Percentiles rank a stretch among this genome's conserved stretches.
Evolutionary conservation across 2,113 vertebrate species (phyloP).

Genomic region (Ictidomys tridecemlineatus): DNA sequence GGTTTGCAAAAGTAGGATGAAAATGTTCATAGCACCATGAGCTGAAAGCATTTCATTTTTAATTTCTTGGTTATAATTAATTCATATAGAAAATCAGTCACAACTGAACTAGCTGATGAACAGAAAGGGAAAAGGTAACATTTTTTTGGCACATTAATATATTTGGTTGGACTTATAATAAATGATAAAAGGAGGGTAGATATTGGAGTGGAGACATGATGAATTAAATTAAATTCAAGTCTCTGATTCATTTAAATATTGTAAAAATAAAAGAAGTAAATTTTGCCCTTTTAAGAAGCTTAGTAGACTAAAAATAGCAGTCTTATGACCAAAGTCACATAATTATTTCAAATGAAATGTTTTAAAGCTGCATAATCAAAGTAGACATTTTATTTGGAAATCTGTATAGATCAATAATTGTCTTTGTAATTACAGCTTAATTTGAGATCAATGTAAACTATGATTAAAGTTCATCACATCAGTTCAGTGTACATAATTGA

Average conservation of each 20-base stretch:
- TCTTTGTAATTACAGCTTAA: not conserved
- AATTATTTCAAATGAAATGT: slow-evolving; percentile 65
- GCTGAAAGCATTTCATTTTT: slow-evolving; percentile 32
- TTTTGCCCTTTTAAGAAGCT: not conserved
- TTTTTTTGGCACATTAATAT: not conserved
- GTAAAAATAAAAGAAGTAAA: slow-evolving; percentile 32
- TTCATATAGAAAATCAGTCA: slow-evolving; percentile 48
- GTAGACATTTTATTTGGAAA: slow-evolving; percentile 55
- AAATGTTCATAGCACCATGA: not conserved
- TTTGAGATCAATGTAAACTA: not conserved
- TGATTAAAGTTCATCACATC: not conserved
- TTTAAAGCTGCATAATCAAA: slow-evolving; percentile 59
- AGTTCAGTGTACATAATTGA: not conserved
- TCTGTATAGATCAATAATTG: slow-evolving; percentile 35
- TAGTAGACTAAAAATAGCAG: not conserved
- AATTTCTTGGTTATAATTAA: slow-evolving; percentile 63
- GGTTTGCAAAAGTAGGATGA: slow-evolving; percentile 17
- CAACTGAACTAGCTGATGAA: not conserved
- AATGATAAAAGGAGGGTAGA: not conserved
- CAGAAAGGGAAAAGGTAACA: not conserved
- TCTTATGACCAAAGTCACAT: not conserved
- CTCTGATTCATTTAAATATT: not conserved
- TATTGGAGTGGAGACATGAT: not conserved
- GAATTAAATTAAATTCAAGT: slow-evolving; percentile 14
- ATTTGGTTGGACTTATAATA: not conserved